Base-by-base conservation (phyloP, 2,888 invertebrate genomes). In the Phyllotreta striolata region DNA sequence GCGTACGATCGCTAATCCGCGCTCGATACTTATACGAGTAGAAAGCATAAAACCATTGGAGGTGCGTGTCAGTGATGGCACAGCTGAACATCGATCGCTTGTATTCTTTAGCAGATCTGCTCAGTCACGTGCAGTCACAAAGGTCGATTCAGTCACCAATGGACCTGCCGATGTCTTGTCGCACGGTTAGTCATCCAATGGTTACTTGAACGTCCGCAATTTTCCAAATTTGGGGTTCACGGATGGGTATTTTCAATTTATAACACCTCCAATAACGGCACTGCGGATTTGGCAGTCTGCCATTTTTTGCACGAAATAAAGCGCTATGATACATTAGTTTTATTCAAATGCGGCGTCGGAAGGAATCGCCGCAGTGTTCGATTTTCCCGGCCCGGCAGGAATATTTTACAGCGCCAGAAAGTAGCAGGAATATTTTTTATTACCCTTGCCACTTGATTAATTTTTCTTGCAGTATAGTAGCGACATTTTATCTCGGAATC, bases 151-250 rank as follows among this genome's bases (percentile, higher is more conserved):
- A 84, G 84, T 82, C 84, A 85, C 84, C 84, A 84, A 82, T 83
- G 81, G 82, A 80, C 81, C 82, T 82, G 82, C 83, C 84, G 85
- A 82, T 82, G 85, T 84, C 79, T 63, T 57, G 72, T 70, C 83
- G 85, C 85, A 84, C 85, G 85, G 83, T 66, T 55, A 82, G 69
- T 83, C 76, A 77, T 77, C 78, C 77, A 80, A 74, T 82, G 84
- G 84, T 84, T 85, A 83, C 85, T 86, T 84, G 85, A 85, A 85
- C 84, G 84, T 85, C 85, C 85, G 85, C 85, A 84, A 84, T 85
- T 85, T 85, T 85, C 85, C 58, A 85, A 85, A 84, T 84, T 52
- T 74, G 85, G 84, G 84, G 81, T 82, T 52, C 81, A 84, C 84
- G 84, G 83, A 83, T 84, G 83, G 83, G 83, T 83, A 82, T 75